phyloP scores from a whole-genome alignment of 2,888 invertebrate species.

The Parthenolecanium corni region DNA sequence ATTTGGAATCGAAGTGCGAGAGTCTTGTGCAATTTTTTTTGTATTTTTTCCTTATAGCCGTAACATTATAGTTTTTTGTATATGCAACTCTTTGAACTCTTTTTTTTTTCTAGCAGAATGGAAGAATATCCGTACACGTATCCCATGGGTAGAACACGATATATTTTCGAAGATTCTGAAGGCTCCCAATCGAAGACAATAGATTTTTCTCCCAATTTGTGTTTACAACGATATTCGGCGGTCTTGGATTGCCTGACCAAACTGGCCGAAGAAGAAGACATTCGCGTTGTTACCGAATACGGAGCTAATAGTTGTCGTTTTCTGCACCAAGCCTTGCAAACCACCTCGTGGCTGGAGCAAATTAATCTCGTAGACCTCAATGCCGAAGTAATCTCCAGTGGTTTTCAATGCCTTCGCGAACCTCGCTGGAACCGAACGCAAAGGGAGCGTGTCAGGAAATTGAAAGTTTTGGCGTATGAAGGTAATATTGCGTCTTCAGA shows the following conservation, averaged over 20 bases:
- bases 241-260: slow-evolving; percentile 3
- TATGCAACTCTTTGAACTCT: too few species aligned
- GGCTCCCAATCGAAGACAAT: background rate
- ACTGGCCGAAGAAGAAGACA: background rate
- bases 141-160: too few species aligned
- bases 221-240: slow-evolving; percentile 16
- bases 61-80: too few species aligned
- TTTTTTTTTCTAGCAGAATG: too few species aligned
- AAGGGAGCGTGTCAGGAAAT: slow-evolving; percentile 27
- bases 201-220: slow-evolving; percentile 6
- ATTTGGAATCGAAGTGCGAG: too few species aligned
- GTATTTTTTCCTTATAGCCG: too few species aligned
- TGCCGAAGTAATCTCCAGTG: background rate
- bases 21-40: too few species aligned
- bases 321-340: background rate
- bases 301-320: slow-evolving; percentile 4
- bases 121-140: too few species aligned
- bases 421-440: background rate
- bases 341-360: background rate
- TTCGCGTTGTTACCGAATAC: slow-evolving; percentile 6
- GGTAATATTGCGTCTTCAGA: slow-evolving; percentile 69
- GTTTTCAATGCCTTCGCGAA: background rate
- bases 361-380: slow-evolving; percentile 15
- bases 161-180: too few species aligned
- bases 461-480: slow-evolving; percentile 51